These are phyloP conservation scores for Acanthoscelides obtectus DNA, from an alignment of 2,888 invertebrate genomes.

Conservation along the genomic window DNA sequence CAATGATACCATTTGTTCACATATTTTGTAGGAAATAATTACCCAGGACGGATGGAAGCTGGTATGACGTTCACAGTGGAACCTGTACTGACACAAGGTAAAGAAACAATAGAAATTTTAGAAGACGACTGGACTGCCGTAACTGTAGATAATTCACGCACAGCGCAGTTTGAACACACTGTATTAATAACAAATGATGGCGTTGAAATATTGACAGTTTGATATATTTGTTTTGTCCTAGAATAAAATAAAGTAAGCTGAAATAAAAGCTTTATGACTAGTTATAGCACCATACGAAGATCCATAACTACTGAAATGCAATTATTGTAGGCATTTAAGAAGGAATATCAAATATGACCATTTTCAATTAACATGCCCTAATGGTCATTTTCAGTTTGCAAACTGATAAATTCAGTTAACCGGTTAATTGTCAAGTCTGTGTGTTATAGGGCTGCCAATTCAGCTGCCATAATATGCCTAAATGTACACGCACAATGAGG, in stretches of 20 bases:
- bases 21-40: constrained; percentile 59
- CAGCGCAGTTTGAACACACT: constrained; percentile 91
- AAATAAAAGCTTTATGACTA: too few species aligned
- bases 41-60: constrained; percentile 67
- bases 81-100: constrained; percentile 78
- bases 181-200: constrained; percentile 76
- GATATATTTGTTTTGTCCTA: not conserved
- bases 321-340: too few species aligned
- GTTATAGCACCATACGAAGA: too few species aligned
- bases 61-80: constrained; percentile 98
- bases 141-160: constrained; percentile 73
- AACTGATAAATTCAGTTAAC: too few species aligned
- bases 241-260: not conserved
- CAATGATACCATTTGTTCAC: not conserved
- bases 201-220: constrained; percentile 69
- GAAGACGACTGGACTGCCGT: constrained; percentile 93
- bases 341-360: too few species aligned
- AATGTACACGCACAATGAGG: too few species aligned
- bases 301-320: too few species aligned
- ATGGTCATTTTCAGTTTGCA: too few species aligned
- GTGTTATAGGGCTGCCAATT: too few species aligned
- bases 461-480: too few species aligned
- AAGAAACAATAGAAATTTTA: constrained; percentile 60
- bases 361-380: too few species aligned
- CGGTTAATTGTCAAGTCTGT: too few species aligned